phyloP scores from a whole-genome alignment of 2,113 vertebrate species.

The Dasyurus viverrinus region DNA sequence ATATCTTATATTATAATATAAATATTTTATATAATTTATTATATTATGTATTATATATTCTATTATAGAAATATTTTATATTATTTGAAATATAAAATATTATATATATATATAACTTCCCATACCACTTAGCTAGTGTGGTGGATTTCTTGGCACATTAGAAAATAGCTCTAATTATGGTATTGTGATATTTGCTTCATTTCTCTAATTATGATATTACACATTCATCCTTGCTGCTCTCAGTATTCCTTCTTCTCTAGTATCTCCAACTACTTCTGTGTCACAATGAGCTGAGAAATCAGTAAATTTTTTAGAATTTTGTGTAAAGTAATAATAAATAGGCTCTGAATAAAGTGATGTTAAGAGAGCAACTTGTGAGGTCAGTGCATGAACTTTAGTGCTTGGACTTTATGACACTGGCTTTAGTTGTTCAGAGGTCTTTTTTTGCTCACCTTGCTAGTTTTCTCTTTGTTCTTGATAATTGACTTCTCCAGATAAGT shows the following conservation, averaged over 20 bases:
- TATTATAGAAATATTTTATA: too few relatives aligned
- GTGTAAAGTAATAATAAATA: not conserved
- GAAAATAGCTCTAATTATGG: not conserved
- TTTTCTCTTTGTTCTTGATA: not conserved
- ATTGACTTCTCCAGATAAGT: not conserved
- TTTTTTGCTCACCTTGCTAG: not conserved
- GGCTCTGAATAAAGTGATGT: not conserved
- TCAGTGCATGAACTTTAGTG: not conserved
- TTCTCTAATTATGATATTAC: not conserved
- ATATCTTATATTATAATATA: too few relatives aligned
- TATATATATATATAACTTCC: too few relatives aligned
- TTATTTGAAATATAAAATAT: too few relatives aligned
- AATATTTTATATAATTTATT: too few relatives aligned
- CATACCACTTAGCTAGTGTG: not conserved
- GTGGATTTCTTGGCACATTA: not conserved
- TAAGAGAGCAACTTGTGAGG: not conserved
- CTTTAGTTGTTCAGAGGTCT: not conserved
- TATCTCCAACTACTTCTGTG: not conserved
- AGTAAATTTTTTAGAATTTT: not conserved
- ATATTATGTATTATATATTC: too few relatives aligned
- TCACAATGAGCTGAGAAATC: not conserved
- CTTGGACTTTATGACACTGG: not conserved
- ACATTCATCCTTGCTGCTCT: not conserved
- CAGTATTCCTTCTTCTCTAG: not conserved
- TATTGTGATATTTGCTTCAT: not conserved